Evolutionary conservation across 2,888 invertebrate genomes (phyloP), one percentile per base, ranked within the genome.

Genomic region (Acronicta psi): DNA sequence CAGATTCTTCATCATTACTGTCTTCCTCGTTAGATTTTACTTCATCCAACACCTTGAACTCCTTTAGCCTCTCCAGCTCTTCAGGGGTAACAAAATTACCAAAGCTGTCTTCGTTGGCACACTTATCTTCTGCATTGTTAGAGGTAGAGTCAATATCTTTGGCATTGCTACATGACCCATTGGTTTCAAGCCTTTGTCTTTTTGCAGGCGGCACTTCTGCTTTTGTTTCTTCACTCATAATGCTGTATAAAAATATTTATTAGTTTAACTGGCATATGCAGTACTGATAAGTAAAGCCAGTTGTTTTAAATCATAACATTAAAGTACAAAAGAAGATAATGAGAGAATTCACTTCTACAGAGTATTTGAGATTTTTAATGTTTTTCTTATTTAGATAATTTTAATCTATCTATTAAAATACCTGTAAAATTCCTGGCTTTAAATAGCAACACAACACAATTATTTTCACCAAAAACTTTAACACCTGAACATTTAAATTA

Each of bases 21-120:
- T 92, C 91, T 41, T 90, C 92, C 51, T 93, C 93, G 18, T 92
- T 88, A 0, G 90, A 88, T 65, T 88, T 91, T 4, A 93, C 90
- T 73, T 94, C 94, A 59, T 94, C 94, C 50, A 94, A 73, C 0
- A 94, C 91, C 60, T 90, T 85, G 73, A 93, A 94, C 75, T 94
- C 92, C 45, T 86, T 80, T 5, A 94, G 76, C 50, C 83, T 85
- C 31, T 91, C 84, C 38, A 92, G 40, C 57, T 94, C 92, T 41
- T 90, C 89, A 0, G 76, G 72, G 9, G 78, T 85, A 1, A 91
- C 85, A 50, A 80, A 83, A 53, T 90, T 85, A 13, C 67, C 71
- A 36, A 83, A 90, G 50, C 85, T 86, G 5, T 81, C 75, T 13
- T 71, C 63, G 3, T 63, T 50, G 23, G 75, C 59, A 36, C 70